These are phyloP conservation scores for Hylomyscus alleni DNA, from an alignment of 2,797 vertebrate genomes.

Conservation along the genomic window DNA sequence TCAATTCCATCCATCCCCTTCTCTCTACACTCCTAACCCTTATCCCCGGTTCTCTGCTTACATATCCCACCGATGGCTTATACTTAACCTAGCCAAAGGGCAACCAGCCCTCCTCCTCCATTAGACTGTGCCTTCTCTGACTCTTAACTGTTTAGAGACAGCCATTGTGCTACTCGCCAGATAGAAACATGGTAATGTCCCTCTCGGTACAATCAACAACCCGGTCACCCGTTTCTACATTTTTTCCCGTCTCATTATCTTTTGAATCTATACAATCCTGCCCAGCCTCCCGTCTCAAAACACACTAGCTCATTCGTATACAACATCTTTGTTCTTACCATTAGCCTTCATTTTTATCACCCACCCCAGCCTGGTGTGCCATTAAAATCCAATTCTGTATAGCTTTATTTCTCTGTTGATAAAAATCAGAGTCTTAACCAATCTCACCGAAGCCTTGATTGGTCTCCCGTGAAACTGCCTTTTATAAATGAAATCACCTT, in stretches of 20 bases:
- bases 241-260: not conserved
- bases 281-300: not conserved
- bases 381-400: slow-evolving; percentile 12
- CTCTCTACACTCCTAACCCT: not conserved
- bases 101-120: not conserved
- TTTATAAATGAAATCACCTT: slow-evolving; percentile 18
- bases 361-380: not conserved
- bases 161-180: not conserved
- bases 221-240: not conserved
- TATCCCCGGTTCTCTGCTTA: not conserved
- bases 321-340: not conserved
- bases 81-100: not conserved
- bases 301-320: not conserved
- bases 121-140: not conserved
- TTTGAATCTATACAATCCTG: not conserved
- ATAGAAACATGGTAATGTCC: not conserved
- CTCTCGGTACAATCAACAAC: not conserved
- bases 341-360: not conserved
- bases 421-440: not conserved
- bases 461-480: not conserved
- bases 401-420: slow-evolving; percentile 29
- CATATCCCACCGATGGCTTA: not conserved
- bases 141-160: not conserved
- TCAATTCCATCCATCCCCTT: not conserved
- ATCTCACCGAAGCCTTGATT: not conserved